A percentile compares a stretch with the other conserved stretches of the same genome.
Evolutionary conservation across 2,113 vertebrate species (phyloP).

Genomic region (Sialia sialis): DNA sequence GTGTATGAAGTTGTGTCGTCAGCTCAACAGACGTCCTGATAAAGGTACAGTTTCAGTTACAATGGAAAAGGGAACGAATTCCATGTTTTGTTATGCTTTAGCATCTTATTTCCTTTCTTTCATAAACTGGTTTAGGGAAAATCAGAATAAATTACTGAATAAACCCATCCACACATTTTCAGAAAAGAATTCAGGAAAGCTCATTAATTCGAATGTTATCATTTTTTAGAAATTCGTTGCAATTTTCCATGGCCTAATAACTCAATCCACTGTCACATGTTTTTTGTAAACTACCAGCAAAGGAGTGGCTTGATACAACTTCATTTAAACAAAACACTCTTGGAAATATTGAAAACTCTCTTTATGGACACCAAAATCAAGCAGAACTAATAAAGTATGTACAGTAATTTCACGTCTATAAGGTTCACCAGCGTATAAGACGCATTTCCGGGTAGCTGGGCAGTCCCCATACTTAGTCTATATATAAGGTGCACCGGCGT

Average conservation of each 20-base stretch:
- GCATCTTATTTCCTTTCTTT: background rate
- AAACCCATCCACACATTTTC: background rate
- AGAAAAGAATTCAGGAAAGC: background rate
- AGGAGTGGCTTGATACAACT: background rate
- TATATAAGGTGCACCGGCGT: no score
- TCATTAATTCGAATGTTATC: background rate
- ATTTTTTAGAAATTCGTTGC: background rate
- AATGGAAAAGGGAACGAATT: background rate
- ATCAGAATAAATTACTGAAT: background rate
- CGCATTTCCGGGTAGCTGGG: no score
- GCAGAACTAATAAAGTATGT: background rate
- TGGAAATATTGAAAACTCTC: background rate
- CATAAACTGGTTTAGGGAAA: background rate
- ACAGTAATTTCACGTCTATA: no score
- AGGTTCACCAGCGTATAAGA: no score
- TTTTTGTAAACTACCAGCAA: background rate
- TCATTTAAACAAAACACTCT: background rate
- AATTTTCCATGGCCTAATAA: background rate
- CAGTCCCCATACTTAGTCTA: no score
- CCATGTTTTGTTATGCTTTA: background rate
- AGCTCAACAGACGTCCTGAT: rapidly evolving
- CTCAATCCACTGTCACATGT: background rate
- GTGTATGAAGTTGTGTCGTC: background rate
- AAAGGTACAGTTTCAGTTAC: background rate
- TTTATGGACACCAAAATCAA: background rate